A percentile compares a stretch with the other conserved stretches of the same genome.
Conservation (phyloP, 1,140 invertebrate species). For the Drosophila murphyi region DNA sequence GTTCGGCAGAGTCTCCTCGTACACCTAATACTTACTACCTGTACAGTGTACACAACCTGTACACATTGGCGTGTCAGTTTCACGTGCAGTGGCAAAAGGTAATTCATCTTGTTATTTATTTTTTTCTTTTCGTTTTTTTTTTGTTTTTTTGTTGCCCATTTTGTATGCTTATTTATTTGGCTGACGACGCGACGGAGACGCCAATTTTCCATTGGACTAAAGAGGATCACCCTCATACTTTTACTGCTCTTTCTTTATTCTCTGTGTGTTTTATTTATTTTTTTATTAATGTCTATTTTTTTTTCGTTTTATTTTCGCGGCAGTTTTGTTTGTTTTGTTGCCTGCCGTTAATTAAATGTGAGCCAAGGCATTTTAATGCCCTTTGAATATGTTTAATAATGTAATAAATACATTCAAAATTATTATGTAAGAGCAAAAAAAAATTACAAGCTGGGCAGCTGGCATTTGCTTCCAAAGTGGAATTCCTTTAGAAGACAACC, state of each 20-base stretch:
- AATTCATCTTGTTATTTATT: constrained; percentile 75
- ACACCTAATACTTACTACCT: constrained; percentile 6
- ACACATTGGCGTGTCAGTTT: constrained; percentile 75
- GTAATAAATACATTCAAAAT: constrained; percentile 42
- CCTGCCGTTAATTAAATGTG: constrained; percentile 59
- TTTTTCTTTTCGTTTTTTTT: constrained; percentile 16
- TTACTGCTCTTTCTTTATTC: constrained; percentile 7
- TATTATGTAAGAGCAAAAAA: neutral
- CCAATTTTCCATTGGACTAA: constrained; percentile 44
- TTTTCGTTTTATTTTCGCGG: neutral
- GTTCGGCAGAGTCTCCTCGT: constrained; percentile 1
- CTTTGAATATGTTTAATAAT: constrained; percentile 40
- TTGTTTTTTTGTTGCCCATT: constrained; percentile 23
- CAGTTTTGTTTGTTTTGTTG: constrained; percentile 25
- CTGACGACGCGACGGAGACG: constrained; percentile 25
- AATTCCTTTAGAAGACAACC: neutral
- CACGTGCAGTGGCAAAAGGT: constrained; percentile 82
- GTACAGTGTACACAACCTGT: neutral
- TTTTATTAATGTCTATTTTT: neutral
- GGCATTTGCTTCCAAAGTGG: neutral
- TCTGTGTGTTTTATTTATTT: neutral
- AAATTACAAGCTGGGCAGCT: constrained; percentile 2
- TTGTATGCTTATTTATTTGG: constrained; percentile 47
- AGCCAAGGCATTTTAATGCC: constrained; percentile 59
- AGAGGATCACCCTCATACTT: constrained; percentile 12